Evolutionary conservation across 2,113 vertebrate genomes (phyloP).

Genomic region (Cariama cristata): DNA sequence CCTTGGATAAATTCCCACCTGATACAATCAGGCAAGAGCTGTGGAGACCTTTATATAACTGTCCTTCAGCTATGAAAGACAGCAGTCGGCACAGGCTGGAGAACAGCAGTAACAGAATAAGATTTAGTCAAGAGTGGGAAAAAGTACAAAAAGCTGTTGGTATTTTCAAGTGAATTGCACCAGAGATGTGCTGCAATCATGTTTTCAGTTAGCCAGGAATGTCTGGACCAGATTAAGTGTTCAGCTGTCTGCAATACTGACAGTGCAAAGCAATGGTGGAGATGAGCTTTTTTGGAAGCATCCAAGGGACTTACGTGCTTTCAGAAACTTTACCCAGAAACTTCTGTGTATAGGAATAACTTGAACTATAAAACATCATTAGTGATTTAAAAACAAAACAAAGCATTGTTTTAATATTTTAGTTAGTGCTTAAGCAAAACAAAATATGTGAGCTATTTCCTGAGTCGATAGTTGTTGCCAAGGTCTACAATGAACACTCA

Average conservation of each 20-base stretch:
- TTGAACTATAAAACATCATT: neutral
- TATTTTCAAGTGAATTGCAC: neutral
- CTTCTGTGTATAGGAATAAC: neutral
- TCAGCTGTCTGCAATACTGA: neutral
- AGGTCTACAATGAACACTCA: neutral
- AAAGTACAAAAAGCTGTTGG: neutral
- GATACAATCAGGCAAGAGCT: neutral
- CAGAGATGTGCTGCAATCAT: neutral
- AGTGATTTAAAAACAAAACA: neutral
- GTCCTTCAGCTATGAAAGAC: neutral
- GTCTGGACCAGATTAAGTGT: neutral
- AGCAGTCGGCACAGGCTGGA: neutral
- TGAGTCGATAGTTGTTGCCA: neutral
- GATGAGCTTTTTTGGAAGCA: neutral
- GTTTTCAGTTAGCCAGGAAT: neutral
- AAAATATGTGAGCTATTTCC: conserved; percentile 47
- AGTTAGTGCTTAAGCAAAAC: neutral
- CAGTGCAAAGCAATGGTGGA: neutral
- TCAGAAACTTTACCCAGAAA: neutral
- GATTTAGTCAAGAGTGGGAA: neutral
- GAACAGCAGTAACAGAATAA: neutral
- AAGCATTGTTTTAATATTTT: conserved; percentile 15
- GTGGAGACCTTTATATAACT: neutral
- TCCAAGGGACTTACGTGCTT: neutral
- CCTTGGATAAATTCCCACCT: conserved; percentile 27